Conservation (phyloP, 2,888 invertebrate species). For the Polyploca ridens region DNA sequence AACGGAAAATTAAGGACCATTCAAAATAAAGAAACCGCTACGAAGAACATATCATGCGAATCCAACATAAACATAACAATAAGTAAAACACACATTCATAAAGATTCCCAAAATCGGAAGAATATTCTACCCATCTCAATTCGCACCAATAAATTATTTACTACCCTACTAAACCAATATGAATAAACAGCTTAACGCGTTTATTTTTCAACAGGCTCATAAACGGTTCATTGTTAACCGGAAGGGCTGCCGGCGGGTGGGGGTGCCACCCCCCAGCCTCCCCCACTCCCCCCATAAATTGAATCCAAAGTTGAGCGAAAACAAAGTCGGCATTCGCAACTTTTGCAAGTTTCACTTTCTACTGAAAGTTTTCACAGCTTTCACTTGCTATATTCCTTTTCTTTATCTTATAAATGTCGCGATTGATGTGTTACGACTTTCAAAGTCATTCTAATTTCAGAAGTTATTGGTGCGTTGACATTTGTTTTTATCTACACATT, state of each 20-base stretch:
- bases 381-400: constrained; percentile 63
- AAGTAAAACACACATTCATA: too few relatives aligned
- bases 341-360: constrained; percentile 77
- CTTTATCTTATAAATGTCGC: constrained; percentile 30
- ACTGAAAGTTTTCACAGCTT: constrained; percentile 73
- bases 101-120: too few relatives aligned
- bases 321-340: constrained; percentile 73
- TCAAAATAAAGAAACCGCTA: too few relatives aligned
- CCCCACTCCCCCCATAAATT: constrained; percentile 60
- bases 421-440: constrained; percentile 9
- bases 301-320: constrained; percentile 75
- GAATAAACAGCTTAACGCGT: constrained; percentile 24
- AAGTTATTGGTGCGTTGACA: not conserved
- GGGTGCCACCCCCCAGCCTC: constrained; percentile 26
- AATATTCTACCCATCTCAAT: too few relatives aligned
- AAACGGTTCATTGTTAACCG: constrained; percentile 44
- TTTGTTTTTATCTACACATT: not conserved
- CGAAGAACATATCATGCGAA: too few relatives aligned
- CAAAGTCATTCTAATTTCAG: not conserved
- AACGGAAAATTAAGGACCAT: too few relatives aligned
- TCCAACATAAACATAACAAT: too few relatives aligned
- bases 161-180: constrained; percentile 17
- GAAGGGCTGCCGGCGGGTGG: constrained; percentile 41
- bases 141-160: not conserved
- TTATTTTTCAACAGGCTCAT: constrained; percentile 44